A percentile compares a stretch with the other conserved stretches of the same genome.
phyloP scores from a whole-genome alignment of 2,888 invertebrate species.

The Deilephila porcellus region DNA sequence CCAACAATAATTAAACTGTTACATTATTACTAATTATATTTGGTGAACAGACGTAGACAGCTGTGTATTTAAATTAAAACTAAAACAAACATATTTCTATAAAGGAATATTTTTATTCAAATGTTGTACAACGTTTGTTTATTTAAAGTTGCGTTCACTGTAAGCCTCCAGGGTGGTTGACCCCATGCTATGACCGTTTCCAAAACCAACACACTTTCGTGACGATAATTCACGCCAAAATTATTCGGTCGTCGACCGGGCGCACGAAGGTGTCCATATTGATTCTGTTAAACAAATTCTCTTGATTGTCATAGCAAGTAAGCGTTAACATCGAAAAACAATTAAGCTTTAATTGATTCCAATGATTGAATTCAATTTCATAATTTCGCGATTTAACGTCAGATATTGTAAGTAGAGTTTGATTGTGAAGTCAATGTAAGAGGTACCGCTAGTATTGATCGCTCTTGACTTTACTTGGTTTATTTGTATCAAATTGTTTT shows the following conservation, averaged over 20 bases:
- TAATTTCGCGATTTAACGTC: background rate
- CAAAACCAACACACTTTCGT: constrained; percentile 66
- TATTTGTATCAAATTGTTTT: too few relatives aligned
- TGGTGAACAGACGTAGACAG: background rate
- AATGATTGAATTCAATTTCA: background rate
- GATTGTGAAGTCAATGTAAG: constrained; percentile 1
- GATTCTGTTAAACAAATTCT: constrained; percentile 26
- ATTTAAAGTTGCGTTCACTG: constrained; percentile 6
- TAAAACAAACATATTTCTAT: background rate
- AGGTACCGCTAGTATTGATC: background rate
- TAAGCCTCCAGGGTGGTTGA: constrained; percentile 49
- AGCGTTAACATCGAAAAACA: constrained; percentile 8
- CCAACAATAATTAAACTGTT: background rate
- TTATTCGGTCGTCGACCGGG: constrained; percentile 63
- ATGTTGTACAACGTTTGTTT: background rate
- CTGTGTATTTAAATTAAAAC: background rate
- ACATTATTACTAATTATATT: background rate
- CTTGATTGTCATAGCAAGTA: constrained; percentile 21
- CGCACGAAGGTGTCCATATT: constrained; percentile 33
- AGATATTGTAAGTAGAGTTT: background rate
- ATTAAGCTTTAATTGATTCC: constrained; percentile 16
- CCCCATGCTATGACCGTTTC: constrained; percentile 52
- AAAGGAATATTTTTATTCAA: background rate
- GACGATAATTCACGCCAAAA: constrained; percentile 70
- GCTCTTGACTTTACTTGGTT: background rate